phyloP scores from a whole-genome alignment of 2,888 invertebrate species.

The Dasypolia templi region DNA sequence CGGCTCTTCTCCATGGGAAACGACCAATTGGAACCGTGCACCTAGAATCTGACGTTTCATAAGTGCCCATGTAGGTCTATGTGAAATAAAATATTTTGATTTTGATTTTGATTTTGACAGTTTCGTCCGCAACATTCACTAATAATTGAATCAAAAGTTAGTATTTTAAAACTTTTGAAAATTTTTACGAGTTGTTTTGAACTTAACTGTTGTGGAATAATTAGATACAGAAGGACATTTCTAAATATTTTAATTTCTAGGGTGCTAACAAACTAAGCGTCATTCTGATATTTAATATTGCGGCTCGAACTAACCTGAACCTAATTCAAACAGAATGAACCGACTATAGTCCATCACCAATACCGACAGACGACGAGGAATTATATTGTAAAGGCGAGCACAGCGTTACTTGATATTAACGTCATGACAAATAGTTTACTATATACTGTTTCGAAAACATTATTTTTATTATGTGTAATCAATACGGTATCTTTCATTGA shows the following conservation, averaged over 20 bases:
- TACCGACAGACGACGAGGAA: neutral
- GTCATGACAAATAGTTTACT: neutral
- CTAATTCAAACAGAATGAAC: neutral
- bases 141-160: constrained; percentile 14
- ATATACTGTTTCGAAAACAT: neutral
- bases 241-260: neutral
- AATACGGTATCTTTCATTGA: neutral
- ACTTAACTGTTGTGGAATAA: constrained; percentile 5
- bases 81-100: too few species aligned
- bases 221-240: neutral
- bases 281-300: neutral
- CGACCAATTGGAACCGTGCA: too few species aligned
- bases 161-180: constrained; percentile 1
- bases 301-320: neutral
- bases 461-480: neutral
- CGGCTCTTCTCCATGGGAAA: too few species aligned
- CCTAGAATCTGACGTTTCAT: too few species aligned
- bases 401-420: constrained; percentile 3
- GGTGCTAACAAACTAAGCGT: neutral
- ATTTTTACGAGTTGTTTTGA: constrained; percentile 2
- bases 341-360: neutral
- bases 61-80: too few species aligned
- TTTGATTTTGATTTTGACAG: too few species aligned
- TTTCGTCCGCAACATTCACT: neutral
- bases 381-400: constrained; percentile 8